phyloP scores from a whole-genome alignment of 2,797 vertebrate genomes.

The Coracias cyanogaster region DNA sequence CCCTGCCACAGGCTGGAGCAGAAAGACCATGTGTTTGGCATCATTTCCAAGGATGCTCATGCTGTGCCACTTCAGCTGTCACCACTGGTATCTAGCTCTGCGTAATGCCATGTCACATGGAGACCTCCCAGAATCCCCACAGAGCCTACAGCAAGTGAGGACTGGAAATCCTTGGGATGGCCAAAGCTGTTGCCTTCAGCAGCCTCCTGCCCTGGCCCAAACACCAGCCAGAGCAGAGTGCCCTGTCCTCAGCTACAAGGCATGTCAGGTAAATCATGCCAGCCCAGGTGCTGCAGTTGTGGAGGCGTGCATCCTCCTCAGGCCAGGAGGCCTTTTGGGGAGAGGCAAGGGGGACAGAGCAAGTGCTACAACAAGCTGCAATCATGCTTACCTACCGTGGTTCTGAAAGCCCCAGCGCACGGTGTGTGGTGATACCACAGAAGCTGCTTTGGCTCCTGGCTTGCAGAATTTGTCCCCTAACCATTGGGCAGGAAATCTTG shows the following conservation, averaged over 20 bases:
- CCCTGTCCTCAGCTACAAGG: neutral
- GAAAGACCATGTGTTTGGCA: neutral
- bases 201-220: neutral
- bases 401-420: neutral
- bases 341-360: neutral
- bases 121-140: neutral
- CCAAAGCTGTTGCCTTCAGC: neutral
- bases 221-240: neutral
- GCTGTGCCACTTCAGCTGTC: neutral
- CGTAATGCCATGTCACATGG: neutral
- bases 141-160: neutral
- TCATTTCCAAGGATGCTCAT: neutral
- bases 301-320: neutral
- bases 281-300: neutral
- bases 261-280: neutral
- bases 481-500: neutral
- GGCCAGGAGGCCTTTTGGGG: neutral
- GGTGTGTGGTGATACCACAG: neutral
- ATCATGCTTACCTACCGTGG: fast-evolving
- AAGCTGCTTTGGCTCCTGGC: neutral
- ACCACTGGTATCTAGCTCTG: neutral
- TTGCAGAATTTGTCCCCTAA: neutral
- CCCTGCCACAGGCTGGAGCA: neutral
- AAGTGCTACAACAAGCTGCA: neutral
- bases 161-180: neutral